Evolutionary conservation across 2,797 vertebrate genomes (phyloP), one percentile per base, ranked within the genome.

Genomic region (Bucorvus abyssinicus): DNA sequence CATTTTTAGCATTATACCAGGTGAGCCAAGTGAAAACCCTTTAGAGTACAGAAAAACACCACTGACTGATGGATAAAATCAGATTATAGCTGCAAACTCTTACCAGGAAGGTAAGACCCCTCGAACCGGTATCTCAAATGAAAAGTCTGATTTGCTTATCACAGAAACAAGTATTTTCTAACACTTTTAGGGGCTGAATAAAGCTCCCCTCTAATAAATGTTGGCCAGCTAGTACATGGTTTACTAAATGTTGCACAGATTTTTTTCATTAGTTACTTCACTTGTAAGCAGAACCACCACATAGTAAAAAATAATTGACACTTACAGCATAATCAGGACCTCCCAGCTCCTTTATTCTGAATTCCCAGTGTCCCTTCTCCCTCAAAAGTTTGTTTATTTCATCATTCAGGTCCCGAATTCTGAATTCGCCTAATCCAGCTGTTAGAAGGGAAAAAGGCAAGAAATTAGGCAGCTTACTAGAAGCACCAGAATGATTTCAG

Each of bases 401-500:
- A 98, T 99, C 99, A 0, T 99, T 99, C 79, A 99, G 95, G 96
- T 99, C 99, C 7, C 99, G 98, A 78, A 99, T 99, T 97, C 98
- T 98, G 96, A 99, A 99, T 97, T 99, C 99, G 1, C 99, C 99
- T n/a, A 99, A 98, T 64, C 99, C 99, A 85, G 99, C 99, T 99
- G 89, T 82, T 68, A 63, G 24, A 38, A 17, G 6, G 8, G 3
- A 8, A 85, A 76, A 84, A 89, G 79, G 3, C 59, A 90, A 56
- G 24, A 55, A 6, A 55, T 78, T 27, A 47, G 14, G 27, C 65
- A 90, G n/a, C 12, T 84, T 14, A 67, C 73, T 32, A 78, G 36
- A 76, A 80, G 88, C 65, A 87, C 24, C 22, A 53, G 19, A 85
- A 32, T 16, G n/a, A 52, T 34, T 57, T 45, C 82, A 87, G 30